Conservation (phyloP, 2,888 invertebrate species). For the Seira ritae region DNA sequence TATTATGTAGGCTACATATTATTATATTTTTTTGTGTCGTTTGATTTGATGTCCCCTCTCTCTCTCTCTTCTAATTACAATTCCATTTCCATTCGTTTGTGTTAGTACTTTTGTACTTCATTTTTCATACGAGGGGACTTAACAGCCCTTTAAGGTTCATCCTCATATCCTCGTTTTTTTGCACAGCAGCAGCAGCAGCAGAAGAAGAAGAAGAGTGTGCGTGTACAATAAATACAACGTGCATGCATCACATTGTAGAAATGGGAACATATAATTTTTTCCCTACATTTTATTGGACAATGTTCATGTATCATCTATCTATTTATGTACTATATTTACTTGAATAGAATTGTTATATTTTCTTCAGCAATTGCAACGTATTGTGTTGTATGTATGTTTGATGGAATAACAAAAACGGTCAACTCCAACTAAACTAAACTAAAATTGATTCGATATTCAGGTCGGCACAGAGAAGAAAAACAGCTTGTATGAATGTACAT, state of each 20-base stretch:
- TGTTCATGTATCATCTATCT: too few relatives aligned
- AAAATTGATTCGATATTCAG: neutral
- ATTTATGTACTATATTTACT: too few relatives aligned
- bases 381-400: too few relatives aligned
- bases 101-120: neutral
- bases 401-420: too few relatives aligned
- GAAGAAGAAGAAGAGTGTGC: neutral
- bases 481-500: neutral
- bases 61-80: neutral
- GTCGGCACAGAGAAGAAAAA: neutral
- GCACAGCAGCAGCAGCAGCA: too few relatives aligned
- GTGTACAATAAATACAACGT: neutral
- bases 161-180: slow-evolving; percentile 1
- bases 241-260: neutral
- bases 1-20: slow-evolving; percentile 15
- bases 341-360: neutral
- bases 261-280: neutral
- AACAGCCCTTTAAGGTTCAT: neutral
- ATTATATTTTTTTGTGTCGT: neutral
- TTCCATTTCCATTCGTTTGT: too few relatives aligned
- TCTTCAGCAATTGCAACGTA: neutral
- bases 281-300: neutral
- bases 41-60: neutral
- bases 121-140: neutral
- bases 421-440: neutral